Base-by-base conservation (phyloP, 2,113 vertebrate species). In the Gorsachius goisagi region DNA sequence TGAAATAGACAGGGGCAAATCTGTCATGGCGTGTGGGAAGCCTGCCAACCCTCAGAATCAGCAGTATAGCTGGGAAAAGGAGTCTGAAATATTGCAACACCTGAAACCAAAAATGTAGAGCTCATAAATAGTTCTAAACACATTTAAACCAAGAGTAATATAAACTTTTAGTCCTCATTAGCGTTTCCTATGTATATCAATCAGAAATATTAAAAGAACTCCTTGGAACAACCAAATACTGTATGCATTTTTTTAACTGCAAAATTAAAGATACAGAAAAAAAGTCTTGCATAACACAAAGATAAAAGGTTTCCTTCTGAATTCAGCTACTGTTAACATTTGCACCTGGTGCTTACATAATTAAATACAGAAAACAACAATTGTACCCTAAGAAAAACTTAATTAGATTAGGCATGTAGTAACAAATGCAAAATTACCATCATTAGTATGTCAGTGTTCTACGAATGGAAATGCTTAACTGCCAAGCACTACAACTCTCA, bases 351-450 rank as follows among this genome's bases (percentile, higher is more conserved):
- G 90, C 93, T 69, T 76, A 90, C 67, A 80, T 94, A 93, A 87
- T 92, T 95, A 88, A 77, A 93, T 30, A 73, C 47, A 93, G 85
- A 95, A 94, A 96, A 96, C 84, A 94, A 95, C 84, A 89, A 96
- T 71, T 85, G 73, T 88, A 84, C 67, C 88, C 56, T 84, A 92
- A 96, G 80, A 96, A 86, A 78, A 95, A 75, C 86, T 89, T 77
- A 76, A 97, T 95, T 95, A 95, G 95, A 95, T 91, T 78, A 97
- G 92, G 90, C 74, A 85, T 50, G 79, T 80, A 96, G 83, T 67
- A 97, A 94, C 86, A 95, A 95, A 94, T 78, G 66, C 71, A 96
- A 81, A 91, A 94, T 94, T 96, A 81, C 79, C 95, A 89, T 91
- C 77, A 97, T 91, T 96, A 93, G 79, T 87, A 67, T 78, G 71